phyloP scores from a whole-genome alignment of 1,140 invertebrate genomes.

The Spodoptera litura region DNA sequence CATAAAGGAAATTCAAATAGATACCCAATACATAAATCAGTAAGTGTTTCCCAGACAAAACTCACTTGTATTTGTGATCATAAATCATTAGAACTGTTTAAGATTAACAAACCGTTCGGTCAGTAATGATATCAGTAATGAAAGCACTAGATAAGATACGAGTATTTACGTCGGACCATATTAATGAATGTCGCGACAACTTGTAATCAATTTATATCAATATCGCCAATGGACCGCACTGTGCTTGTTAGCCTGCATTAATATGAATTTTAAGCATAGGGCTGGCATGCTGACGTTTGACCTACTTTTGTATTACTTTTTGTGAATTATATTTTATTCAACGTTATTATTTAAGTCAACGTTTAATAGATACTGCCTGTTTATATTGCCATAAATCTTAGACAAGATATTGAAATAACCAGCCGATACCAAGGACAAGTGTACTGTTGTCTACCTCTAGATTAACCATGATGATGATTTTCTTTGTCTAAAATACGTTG shows the following conservation, averaged over 20 bases:
- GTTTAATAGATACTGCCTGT: too few species aligned
- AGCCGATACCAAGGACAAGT: too few species aligned
- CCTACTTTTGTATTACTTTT: slow-evolving; percentile 9
- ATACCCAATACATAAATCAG: slow-evolving; percentile 50
- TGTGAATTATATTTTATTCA: too few species aligned
- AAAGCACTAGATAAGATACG: slow-evolving; percentile 73
- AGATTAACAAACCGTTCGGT: slow-evolving; percentile 67
- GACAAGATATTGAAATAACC: too few species aligned
- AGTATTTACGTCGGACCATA: slow-evolving; percentile 74
- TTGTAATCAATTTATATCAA: slow-evolving; percentile 85
- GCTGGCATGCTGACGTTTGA: slow-evolving; percentile 53
- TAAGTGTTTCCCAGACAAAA: slow-evolving; percentile 39
- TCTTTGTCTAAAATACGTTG: too few species aligned
- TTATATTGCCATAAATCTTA: too few species aligned
- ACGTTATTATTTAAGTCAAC: too few species aligned
- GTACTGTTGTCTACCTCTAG: too few species aligned
- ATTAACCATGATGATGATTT: too few species aligned
- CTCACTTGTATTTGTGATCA: slow-evolving; percentile 44
- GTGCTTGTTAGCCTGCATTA: slow-evolving; percentile 79
- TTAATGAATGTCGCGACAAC: slow-evolving; percentile 80
- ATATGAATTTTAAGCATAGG: slow-evolving; percentile 81
- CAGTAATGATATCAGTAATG: slow-evolving; percentile 68
- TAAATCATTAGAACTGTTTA: slow-evolving; percentile 69
- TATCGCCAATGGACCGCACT: slow-evolving; percentile 78
- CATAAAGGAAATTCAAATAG: slow-evolving; percentile 4